These are phyloP conservation scores for Botia almorhae DNA, from an alignment of 2,797 vertebrate genomes.

Conservation along the genomic window DNA sequence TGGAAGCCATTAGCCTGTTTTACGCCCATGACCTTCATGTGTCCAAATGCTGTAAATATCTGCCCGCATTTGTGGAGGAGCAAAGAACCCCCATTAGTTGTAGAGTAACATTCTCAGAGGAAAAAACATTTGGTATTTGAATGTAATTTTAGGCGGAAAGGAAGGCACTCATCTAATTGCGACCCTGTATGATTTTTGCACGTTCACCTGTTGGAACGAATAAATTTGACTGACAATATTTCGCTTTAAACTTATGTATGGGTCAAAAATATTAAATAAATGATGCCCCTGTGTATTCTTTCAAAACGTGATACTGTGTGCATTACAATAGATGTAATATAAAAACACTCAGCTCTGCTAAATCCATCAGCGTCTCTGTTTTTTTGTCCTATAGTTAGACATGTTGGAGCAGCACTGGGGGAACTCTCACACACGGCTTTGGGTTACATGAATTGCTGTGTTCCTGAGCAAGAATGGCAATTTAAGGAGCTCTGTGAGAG, in stretches of 20 bases:
- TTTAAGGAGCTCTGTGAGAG: slow-evolving; percentile 45
- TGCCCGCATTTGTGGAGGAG: slow-evolving; percentile 63
- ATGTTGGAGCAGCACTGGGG: slow-evolving; percentile 30
- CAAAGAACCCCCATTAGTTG: background rate
- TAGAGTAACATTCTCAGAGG: background rate
- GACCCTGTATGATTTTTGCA: slow-evolving; percentile 31
- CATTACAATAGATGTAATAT: slow-evolving; percentile 24
- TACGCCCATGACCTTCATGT: slow-evolving; percentile 79
- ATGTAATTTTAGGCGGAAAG: slow-evolving; percentile 13
- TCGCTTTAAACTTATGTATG: slow-evolving; percentile 10
- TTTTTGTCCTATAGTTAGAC: slow-evolving; percentile 15
- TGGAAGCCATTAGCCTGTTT: slow-evolving; percentile 79
- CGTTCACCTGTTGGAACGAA: slow-evolving; percentile 12
- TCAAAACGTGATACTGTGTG: slow-evolving; percentile 49
- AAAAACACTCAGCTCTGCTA: slow-evolving; percentile 34
- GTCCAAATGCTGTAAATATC: slow-evolving; percentile 82
- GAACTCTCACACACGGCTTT: slow-evolving; percentile 33
- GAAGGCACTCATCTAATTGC: slow-evolving; percentile 39
- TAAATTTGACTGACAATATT: slow-evolving; percentile 33
- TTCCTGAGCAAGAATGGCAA: slow-evolving; percentile 52
- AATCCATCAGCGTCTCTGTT: slow-evolving; percentile 44
- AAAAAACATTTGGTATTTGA: slow-evolving; percentile 2
- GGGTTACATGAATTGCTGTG: slow-evolving; percentile 48
- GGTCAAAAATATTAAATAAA: slow-evolving; percentile 27
- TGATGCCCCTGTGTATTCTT: slow-evolving; percentile 21